phyloP scores from a whole-genome alignment of 2,888 invertebrate genomes.

The Netelia melanura region DNA sequence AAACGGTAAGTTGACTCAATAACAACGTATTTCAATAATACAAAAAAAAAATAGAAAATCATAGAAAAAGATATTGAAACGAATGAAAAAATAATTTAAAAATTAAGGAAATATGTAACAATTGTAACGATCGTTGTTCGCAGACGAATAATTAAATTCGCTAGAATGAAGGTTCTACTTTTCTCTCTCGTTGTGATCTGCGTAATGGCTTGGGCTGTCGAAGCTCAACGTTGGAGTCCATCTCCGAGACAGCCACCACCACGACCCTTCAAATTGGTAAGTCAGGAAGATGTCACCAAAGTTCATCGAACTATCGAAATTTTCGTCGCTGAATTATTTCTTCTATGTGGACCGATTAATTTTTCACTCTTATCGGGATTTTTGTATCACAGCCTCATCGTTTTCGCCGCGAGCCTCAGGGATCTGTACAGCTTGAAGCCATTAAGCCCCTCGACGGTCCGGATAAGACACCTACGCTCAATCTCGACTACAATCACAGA shows the following conservation, averaged over 20 bases:
- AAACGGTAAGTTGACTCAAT: slow-evolving; percentile 1
- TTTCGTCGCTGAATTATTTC: not conserved
- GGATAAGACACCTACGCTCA: slow-evolving; percentile 46
- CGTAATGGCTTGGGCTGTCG: slow-evolving; percentile 21
- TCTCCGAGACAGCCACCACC: slow-evolving; percentile 18
- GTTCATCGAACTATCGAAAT: not conserved
- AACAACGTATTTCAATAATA: too few relatives aligned
- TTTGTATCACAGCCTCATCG: slow-evolving; percentile 7
- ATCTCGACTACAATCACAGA: slow-evolving; percentile 32
- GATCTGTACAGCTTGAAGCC: slow-evolving; percentile 9
- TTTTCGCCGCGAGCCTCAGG: slow-evolving; percentile 65
- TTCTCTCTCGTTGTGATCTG: slow-evolving; percentile 33
- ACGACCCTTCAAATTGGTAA: slow-evolving; percentile 8
- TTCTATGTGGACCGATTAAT: not conserved
- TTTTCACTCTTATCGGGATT: not conserved
- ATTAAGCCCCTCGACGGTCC: slow-evolving; percentile 13
- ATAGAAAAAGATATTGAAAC: not conserved
- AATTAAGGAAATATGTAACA: too few relatives aligned
- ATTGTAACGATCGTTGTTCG: not conserved
- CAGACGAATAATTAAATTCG: slow-evolving; percentile 6
- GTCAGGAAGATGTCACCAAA: not conserved
- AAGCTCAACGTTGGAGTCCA: slow-evolving; percentile 18
- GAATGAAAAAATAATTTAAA: too few relatives aligned
- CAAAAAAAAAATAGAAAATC: too few relatives aligned
- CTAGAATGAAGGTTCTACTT: slow-evolving; percentile 41